These are phyloP conservation scores for Prochilodus magdalenae DNA, from an alignment of 2,113 vertebrate genomes.

Conservation along the genomic window DNA sequence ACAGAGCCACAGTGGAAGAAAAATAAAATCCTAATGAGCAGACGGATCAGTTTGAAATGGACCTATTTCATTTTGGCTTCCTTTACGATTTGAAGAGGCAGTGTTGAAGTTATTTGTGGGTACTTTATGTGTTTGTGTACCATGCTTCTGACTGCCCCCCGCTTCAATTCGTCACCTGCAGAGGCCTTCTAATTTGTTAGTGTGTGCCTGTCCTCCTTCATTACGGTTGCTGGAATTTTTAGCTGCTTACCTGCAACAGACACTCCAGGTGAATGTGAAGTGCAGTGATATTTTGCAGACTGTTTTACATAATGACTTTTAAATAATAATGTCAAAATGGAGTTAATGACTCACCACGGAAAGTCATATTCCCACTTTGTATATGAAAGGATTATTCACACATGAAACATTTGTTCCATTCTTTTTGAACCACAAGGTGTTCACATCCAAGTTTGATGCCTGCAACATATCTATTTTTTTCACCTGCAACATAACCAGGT, in stretches of 20 bases:
- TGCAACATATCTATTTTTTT: not conserved
- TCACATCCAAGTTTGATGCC: not conserved
- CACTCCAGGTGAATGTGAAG: not conserved
- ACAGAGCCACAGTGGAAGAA: not conserved
- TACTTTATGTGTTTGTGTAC: slow-evolving; percentile 4
- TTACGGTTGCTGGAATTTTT: slow-evolving; percentile 18
- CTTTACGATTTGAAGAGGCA: not conserved
- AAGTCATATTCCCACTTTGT: not conserved
- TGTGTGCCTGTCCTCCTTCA: slow-evolving; percentile 29
- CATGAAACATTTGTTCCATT: slow-evolving; percentile 3
- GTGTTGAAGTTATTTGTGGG: not conserved
- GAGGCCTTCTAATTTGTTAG: slow-evolving; percentile 24
- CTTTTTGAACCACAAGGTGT: not conserved
- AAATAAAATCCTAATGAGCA: not conserved
- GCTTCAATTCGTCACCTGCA: slow-evolving; percentile 15
- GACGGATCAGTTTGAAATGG: not conserved
- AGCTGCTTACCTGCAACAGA: not conserved
- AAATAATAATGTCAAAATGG: not conserved
- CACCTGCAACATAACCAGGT: too few species aligned
- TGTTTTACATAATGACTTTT: not conserved
- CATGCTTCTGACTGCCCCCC: not conserved
- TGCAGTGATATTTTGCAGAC: not conserved
- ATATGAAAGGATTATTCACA: slow-evolving; percentile 4
- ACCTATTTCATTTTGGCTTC: not conserved
- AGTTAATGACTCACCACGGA: not conserved